phyloP scores from a whole-genome alignment of 2,113 vertebrate genomes.

The Hippopotamus amphibius region DNA sequence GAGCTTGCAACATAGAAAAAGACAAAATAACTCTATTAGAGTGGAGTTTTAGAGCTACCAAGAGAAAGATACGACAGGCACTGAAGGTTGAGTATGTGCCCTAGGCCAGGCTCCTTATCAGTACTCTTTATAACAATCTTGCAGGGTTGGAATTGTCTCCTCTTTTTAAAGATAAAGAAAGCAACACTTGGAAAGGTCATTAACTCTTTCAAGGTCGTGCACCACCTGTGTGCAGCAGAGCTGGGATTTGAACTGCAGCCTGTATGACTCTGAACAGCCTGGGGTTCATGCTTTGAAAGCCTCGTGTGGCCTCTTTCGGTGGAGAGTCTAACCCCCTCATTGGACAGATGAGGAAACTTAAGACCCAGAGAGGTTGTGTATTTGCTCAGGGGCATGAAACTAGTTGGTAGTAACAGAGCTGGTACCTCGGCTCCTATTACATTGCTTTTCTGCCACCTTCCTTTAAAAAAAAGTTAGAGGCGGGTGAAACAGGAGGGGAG shows the following conservation, averaged over 20 bases:
- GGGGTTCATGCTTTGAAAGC: background rate
- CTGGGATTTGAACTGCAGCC: background rate
- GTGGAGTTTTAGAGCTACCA: background rate
- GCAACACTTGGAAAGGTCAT: background rate
- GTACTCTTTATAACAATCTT: background rate
- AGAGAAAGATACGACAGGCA: background rate
- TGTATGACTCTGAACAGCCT: background rate
- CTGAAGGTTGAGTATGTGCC: background rate
- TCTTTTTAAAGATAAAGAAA: constrained; percentile 51
- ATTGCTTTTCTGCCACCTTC: constrained; percentile 2
- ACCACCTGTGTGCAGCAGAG: background rate
- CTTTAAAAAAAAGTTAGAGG: background rate
- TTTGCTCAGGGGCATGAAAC: background rate
- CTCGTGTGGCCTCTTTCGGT: background rate
- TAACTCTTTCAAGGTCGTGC: background rate
- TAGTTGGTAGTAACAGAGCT: background rate
- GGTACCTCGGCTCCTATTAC: background rate
- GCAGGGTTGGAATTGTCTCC: background rate
- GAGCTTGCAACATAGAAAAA: background rate
- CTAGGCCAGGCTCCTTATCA: background rate
- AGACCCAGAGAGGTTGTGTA: background rate
- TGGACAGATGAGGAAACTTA: background rate
- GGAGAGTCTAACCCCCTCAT: background rate
- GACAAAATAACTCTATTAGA: background rate
- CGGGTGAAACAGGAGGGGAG: too few relatives aligned